Conservation (phyloP, 2,888 invertebrate genomes). For the Polyommatus icarus region DNA sequence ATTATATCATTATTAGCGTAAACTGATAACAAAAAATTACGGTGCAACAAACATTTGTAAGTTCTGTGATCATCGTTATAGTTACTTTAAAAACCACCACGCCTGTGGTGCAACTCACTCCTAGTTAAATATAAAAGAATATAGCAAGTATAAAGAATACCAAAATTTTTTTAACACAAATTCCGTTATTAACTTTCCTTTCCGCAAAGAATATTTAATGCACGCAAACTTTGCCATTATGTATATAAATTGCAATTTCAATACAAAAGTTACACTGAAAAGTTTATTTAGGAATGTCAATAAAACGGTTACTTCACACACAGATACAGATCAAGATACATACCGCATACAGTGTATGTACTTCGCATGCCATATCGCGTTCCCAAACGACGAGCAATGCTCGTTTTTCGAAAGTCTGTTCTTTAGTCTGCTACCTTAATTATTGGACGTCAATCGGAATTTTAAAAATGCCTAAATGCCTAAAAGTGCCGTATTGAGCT, state of each 20-base stretch:
- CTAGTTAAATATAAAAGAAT: not conserved
- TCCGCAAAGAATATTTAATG: conserved; percentile 1
- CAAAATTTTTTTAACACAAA: not conserved
- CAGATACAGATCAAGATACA: too few relatives aligned
- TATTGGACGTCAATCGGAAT: too few relatives aligned
- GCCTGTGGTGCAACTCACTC: not conserved
- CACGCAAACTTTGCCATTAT: not conserved
- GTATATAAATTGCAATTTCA: conserved; percentile 21
- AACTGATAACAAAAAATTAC: not conserved
- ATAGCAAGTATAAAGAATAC: not conserved
- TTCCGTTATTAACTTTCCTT: not conserved
- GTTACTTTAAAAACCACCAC: not conserved
- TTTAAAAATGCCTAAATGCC: too few relatives aligned
- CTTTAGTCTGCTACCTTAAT: too few relatives aligned
- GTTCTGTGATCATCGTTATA: not conserved
- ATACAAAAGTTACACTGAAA: conserved; percentile 2
- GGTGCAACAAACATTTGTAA: not conserved
- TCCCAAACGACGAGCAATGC: too few relatives aligned
- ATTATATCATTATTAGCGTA: not conserved
- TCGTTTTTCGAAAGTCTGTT: too few relatives aligned
- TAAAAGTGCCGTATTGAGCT: too few relatives aligned
- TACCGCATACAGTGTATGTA: too few relatives aligned
- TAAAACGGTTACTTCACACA: conserved; percentile 28
- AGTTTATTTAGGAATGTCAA: conserved; percentile 33
- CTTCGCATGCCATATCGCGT: too few relatives aligned